Evolutionary conservation across 2,888 invertebrate species (phyloP).

Genomic region (Thera obeliscata): DNA sequence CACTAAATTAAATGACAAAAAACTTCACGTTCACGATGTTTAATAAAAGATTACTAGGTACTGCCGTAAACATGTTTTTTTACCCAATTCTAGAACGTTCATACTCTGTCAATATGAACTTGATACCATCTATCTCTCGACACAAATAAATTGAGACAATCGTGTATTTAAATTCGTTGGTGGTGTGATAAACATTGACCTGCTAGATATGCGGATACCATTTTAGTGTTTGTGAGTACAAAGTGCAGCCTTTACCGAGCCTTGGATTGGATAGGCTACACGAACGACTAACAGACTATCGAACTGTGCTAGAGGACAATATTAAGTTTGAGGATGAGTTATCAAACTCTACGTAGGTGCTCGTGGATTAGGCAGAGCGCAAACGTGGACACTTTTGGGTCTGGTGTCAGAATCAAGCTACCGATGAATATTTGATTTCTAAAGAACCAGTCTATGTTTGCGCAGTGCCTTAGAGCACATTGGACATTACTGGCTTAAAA

Average conservation of each 20-base stretch:
- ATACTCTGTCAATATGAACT: constrained; percentile 15
- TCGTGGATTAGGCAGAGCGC: too few species aligned
- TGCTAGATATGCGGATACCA: constrained; percentile 64
- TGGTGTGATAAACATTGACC: constrained; percentile 48
- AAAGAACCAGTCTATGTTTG: too few species aligned
- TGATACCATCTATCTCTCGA: constrained; percentile 4
- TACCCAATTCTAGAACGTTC: constrained; percentile 1
- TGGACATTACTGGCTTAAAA: too few species aligned
- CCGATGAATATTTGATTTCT: too few species aligned
- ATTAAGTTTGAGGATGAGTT: too few species aligned
- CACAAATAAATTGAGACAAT: constrained; percentile 13
- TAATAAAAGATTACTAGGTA: constrained; percentile 18
- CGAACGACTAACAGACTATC: background rate
- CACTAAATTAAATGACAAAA: background rate
- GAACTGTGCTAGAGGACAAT: background rate
- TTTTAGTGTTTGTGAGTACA: constrained; percentile 38
- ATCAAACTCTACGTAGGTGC: too few species aligned
- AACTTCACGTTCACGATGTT: constrained; percentile 6
- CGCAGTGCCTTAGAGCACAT: too few species aligned
- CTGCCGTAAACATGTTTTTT: constrained; percentile 27
- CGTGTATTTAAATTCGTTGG: constrained; percentile 18
- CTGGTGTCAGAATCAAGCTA: too few species aligned
- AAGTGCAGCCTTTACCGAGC: constrained; percentile 6
- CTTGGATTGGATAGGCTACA: background rate
- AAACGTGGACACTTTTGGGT: too few species aligned